phyloP scores from a whole-genome alignment of 2,888 invertebrate species.

The Hypomecis atomaria region DNA sequence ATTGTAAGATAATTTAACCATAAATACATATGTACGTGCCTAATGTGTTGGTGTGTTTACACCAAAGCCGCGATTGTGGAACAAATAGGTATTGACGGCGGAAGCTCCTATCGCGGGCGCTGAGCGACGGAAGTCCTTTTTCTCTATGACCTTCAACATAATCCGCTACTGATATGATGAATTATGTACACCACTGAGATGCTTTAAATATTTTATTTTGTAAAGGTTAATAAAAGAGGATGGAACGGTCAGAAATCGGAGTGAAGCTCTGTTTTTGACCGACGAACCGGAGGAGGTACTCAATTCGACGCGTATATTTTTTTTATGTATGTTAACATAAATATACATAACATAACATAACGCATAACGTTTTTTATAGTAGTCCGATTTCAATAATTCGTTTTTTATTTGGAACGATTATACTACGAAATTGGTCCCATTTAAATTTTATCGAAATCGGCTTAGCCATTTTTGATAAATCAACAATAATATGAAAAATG shows the following conservation, averaged over 20 bases:
- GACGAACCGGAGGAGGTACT: no score
- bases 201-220: background rate
- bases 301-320: no score
- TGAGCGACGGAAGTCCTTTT: slow-evolving; percentile 24
- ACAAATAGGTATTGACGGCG: slow-evolving; percentile 11
- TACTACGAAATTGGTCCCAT: no score
- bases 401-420: no score
- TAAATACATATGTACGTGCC: background rate
- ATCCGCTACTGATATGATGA: slow-evolving; percentile 20
- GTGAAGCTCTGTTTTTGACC: no score
- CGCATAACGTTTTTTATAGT: no score
- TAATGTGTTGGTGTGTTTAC: slow-evolving; percentile 11
- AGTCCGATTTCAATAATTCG: no score
- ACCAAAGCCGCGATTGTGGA: slow-evolving; percentile 7
- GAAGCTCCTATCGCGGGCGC: slow-evolving; percentile 20
- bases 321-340: no score
- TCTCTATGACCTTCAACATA: slow-evolving; percentile 28
- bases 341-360: no score
- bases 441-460: no score
- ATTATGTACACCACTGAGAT: background rate
- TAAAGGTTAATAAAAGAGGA: background rate
- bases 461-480: no score
- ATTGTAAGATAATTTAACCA: background rate
- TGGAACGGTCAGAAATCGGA: background rate
- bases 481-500: no score